These are phyloP conservation scores for Odontesthes bonariensis DNA, from an alignment of 2,113 vertebrate species.

Conservation along the genomic window DNA sequence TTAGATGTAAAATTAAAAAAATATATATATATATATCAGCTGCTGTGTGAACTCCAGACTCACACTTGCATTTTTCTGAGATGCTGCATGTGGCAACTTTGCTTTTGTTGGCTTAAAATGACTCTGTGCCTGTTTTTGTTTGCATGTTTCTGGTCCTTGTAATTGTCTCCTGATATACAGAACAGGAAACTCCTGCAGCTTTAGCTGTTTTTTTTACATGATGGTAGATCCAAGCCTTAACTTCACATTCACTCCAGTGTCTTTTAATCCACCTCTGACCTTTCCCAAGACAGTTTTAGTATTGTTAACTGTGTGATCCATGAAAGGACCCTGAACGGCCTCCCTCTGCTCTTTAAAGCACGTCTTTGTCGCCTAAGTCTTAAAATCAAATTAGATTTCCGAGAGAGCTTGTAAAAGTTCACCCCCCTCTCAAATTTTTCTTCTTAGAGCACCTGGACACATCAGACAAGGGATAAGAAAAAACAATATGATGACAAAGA, in stretches of 20 bases:
- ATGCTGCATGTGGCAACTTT: constrained; percentile 17
- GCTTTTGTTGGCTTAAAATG: constrained; percentile 33
- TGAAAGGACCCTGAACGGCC: constrained; percentile 27
- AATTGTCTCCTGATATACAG: constrained; percentile 19
- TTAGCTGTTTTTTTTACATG: constrained; percentile 27
- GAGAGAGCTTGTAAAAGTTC: constrained; percentile 8
- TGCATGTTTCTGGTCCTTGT: constrained; percentile 18
- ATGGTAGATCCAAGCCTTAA: constrained; percentile 58
- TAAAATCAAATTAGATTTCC: constrained; percentile 22
- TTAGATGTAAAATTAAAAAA: constrained; percentile 10
- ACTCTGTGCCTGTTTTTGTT: constrained; percentile 33
- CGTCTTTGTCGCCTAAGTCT: constrained; percentile 14
- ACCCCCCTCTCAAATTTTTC: background rate
- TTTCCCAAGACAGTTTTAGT: constrained; percentile 52
- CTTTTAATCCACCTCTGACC: constrained; percentile 59
- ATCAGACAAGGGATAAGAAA: constrained; percentile 12
- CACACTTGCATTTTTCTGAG: background rate
- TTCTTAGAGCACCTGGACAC: constrained; percentile 42
- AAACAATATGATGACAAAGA: background rate
- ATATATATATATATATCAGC: too few relatives aligned
- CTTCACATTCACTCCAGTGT: constrained; percentile 59
- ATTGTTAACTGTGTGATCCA: constrained; percentile 18
- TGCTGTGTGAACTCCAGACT: constrained; percentile 20
- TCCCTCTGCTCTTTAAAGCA: constrained; percentile 12
- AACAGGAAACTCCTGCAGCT: constrained; percentile 2